Evolutionary conservation across 2,797 vertebrate genomes (phyloP).

Genomic region (Todus mexicanus): DNA sequence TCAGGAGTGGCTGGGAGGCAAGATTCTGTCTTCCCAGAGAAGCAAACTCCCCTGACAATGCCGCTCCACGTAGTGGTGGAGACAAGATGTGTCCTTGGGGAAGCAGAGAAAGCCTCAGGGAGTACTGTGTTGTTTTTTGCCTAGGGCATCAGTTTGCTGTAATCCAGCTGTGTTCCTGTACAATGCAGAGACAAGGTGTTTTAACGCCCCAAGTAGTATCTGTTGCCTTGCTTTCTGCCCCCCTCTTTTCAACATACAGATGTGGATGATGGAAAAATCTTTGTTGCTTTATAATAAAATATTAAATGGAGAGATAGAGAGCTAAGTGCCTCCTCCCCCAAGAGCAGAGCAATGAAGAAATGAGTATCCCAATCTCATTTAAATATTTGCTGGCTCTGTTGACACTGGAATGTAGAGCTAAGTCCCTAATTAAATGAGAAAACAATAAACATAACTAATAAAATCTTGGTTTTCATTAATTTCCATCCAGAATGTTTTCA

Average conservation of each 20-base stretch:
- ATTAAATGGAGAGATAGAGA: background rate
- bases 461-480: conserved; percentile 9
- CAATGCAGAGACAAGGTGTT: background rate
- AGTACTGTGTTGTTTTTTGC: background rate
- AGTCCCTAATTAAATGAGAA: conserved; percentile 30
- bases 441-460: conserved; percentile 25
- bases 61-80: background rate
- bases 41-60: background rate
- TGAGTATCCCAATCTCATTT: background rate
- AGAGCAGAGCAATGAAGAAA: background rate
- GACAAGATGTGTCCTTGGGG: background rate
- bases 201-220: background rate
- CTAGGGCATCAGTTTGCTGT: background rate
- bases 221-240: background rate
- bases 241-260: background rate
- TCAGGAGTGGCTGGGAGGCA: background rate
- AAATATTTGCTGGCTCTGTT: conserved; percentile 8
- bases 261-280: background rate
- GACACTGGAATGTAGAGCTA: background rate
- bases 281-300: background rate
- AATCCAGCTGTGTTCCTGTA: background rate
- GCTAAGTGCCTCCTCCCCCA: background rate
- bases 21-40: background rate
- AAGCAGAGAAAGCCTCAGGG: background rate
- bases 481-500: background rate